Base-by-base conservation (phyloP, 2,113 vertebrate species). In the Kryptolebias marmoratus region DNA sequence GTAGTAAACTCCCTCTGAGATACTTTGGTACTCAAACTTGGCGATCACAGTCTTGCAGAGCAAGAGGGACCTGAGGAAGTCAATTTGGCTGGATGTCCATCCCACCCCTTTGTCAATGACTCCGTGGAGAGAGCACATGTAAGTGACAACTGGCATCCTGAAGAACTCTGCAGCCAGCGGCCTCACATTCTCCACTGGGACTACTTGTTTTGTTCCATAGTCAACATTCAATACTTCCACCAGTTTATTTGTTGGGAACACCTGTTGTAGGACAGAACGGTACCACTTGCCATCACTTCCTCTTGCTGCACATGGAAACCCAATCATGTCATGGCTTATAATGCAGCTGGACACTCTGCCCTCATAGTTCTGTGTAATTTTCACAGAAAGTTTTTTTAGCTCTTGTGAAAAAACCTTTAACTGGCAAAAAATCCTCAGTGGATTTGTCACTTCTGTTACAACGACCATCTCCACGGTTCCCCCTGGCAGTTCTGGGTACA, bases 121-220 rank as follows among this genome's bases (percentile, higher is more conserved):
- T 30, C 96, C 96, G 45, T 95, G 93, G 31, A 99, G 89, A 2
- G 95, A 95, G 15, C 96, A 98, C 0, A 90, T 80, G 0, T 96
- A 98, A 0, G 97, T 98, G 27, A 98, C 93, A 58, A 99, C 96
- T 0, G 97, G 97, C 95, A 97, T 93, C 39, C 93, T 93, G 28
- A 98, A 95, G 57, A 95, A 98, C 56, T 97, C 95, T 0, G 88
- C 18, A 15, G 94, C 91, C 74, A 99, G 85, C 16, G 83, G 86
- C 65, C 93, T 88, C 49, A 98, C 71, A 61, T 94, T 90, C 2
- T 93, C 89, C 10, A 90, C 71, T 16, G 87, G 88, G 60, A 97
- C 94, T 12, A 95, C 84, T 54, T 95, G 95, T 75, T 96, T 96
- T 55, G 91, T 95, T 22, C 97, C 97, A 16, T 90, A 95, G 85